phyloP scores from a whole-genome alignment of 2,113 vertebrate species.

The Zapornia atra region DNA sequence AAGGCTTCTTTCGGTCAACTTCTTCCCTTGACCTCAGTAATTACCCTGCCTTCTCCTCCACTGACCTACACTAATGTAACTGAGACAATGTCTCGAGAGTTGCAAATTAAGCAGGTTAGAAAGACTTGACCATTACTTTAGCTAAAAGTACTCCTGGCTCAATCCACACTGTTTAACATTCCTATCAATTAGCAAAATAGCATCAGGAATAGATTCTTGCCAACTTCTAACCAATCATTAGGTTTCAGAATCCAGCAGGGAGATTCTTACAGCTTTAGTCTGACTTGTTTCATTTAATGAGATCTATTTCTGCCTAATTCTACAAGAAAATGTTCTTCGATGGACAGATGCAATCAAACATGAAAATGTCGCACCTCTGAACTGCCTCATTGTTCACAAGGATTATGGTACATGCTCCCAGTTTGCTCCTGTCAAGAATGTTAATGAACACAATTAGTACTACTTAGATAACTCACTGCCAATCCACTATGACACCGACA shows the following conservation, averaged over 20 bases:
- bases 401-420: not conserved
- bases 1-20: not conserved
- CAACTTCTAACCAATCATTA: conserved; percentile 23
- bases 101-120: not conserved
- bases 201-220: not conserved
- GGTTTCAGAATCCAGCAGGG: not conserved
- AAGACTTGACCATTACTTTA: not conserved
- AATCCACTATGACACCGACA: not conserved
- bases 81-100: not conserved
- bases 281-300: conserved; percentile 17
- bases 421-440: conserved; percentile 4
- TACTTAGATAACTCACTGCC: not conserved
- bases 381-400: not conserved
- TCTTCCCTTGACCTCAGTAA: not conserved
- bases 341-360: conserved; percentile 44
- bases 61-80: not conserved
- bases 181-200: not conserved
- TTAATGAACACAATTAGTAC: conserved; percentile 37
- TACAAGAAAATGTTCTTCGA: not conserved
- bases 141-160: not conserved
- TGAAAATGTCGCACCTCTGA: not conserved
- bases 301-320: conserved; percentile 32
- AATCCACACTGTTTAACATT: not conserved
- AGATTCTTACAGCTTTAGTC: not conserved
- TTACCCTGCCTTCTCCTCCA: not conserved